Base-by-base conservation (phyloP, 2,888 invertebrate genomes). In the Choristoneura rosaceana region DNA sequence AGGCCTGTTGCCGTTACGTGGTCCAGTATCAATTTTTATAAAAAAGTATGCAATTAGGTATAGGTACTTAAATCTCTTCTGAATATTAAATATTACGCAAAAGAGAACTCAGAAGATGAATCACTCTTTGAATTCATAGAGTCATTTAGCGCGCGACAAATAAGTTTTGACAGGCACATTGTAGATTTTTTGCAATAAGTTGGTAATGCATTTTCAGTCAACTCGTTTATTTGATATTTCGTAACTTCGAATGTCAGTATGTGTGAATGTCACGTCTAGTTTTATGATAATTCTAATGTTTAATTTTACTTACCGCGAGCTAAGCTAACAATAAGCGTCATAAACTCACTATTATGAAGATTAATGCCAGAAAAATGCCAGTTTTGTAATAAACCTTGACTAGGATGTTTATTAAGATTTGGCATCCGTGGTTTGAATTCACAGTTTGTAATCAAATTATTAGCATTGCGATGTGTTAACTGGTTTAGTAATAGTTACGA, bases 401-500 rank as follows among this genome's bases (percentile, higher is more conserved):
- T 25, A 12, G 7, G 43, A n/a, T 65, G 43, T 58, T 67, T 33
- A 45, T 67, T 67, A 67, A 15, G 12, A 50, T 62, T 50, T 25
- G 34, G 15, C 47, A n/a, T 47, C 2, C 47, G 45, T 7, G 25
- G 17, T 55, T 65, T n/a, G 33, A 66, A 65, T 52, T 41, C 38
- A 58, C 58, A 66, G 52, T n/a, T 55, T 33, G 41, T 33, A 33
- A 67, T 43, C 14, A 50, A 70, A 43, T 25, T 15, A 68, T 71
- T 63, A 67, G 62, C 71, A 68, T 38, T n/a, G 55, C 59, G n/a
- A 59, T 33, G n/a, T 55, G 38, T 12, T 67, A 58, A 47, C 45
- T 47, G 25, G 43, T 71, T 45, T 67, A 12, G 62, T 15, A 71
- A 71, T n/a, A 63, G 41, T 71, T 71, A 58, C 67, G n/a, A 58